phyloP scores from a whole-genome alignment of 2,113 vertebrate genomes.

The Ia io region DNA sequence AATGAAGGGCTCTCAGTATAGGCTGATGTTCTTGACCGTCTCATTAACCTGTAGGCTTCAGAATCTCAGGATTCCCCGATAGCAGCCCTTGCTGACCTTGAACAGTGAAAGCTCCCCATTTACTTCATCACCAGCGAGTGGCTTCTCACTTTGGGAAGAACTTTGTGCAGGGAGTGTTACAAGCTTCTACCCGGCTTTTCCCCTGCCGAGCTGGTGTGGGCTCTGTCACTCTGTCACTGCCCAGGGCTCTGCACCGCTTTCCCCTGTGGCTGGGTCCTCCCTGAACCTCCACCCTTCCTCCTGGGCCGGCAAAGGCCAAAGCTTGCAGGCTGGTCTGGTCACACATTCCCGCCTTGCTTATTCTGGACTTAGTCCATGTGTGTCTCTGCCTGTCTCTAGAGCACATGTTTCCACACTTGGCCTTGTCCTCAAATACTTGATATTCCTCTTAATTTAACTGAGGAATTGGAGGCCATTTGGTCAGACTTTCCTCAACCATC shows the following conservation, averaged over 20 bases:
- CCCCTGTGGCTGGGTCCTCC: background rate
- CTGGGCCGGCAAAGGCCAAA: too few species aligned
- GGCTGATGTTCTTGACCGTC: background rate
- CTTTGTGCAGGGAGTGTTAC: background rate
- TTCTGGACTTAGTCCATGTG: too few species aligned
- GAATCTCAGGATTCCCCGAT: background rate
- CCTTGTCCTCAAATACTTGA: background rate
- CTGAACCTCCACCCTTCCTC: background rate
- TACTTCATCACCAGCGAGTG: background rate
- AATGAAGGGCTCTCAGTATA: background rate
- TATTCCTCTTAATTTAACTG: background rate
- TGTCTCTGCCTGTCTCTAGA: background rate
- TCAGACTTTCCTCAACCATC: background rate
- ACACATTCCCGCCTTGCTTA: background rate
- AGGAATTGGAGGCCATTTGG: background rate
- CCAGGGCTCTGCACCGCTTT: background rate
- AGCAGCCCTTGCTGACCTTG: background rate
- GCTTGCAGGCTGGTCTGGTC: background rate
- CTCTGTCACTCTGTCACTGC: background rate
- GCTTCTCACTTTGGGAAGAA: background rate
- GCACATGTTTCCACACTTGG: fast-evolving
- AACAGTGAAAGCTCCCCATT: background rate
- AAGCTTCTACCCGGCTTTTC: too few species aligned
- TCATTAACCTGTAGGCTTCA: background rate
- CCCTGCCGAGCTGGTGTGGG: fast-evolving